Percentiles rank a stretch among this genome's conserved stretches.
Conservation (phyloP, 2,113 vertebrate species). For the Fulmarus glacialis region DNA sequence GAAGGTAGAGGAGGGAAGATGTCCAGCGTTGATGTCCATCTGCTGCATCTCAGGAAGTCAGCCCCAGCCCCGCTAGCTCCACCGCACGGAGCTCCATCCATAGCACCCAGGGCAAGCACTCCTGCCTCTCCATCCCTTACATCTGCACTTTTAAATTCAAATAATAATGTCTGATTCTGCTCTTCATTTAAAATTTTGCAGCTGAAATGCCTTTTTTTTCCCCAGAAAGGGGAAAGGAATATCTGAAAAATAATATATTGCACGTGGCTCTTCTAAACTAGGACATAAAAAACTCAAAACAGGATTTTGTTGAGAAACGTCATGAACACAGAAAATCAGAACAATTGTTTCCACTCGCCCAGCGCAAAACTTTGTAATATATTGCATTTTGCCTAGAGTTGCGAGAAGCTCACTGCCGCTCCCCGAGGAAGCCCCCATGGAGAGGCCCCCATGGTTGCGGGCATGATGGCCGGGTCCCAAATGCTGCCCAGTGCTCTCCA, state of each 20-base stretch:
- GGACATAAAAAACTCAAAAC: neutral
- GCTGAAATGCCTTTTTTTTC: neutral
- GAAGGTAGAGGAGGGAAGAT: neutral
- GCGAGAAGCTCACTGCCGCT: neutral
- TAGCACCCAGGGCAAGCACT: neutral
- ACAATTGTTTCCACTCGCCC: neutral
- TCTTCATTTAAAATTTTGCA: neutral
- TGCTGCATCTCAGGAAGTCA: neutral
- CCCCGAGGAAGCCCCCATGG: neutral
- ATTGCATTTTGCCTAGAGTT: neutral
- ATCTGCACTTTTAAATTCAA: neutral
- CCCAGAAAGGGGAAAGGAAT: neutral
- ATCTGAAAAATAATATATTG: neutral
- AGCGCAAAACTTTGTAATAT: neutral
- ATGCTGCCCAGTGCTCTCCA: rapidly evolving
- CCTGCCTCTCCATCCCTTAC: neutral
- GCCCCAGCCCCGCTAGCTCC: neutral
- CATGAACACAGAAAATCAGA: neutral
- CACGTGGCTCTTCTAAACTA: neutral
- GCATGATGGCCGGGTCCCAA: neutral
- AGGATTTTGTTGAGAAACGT: neutral
- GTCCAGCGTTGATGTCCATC: neutral
- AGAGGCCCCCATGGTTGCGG: neutral
- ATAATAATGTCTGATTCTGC: neutral
- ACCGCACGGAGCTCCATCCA: neutral